Evolutionary conservation across 2,113 vertebrate species (phyloP), one percentile per base, ranked within the genome.

Genomic region (Vulpes lagopus): DNA sequence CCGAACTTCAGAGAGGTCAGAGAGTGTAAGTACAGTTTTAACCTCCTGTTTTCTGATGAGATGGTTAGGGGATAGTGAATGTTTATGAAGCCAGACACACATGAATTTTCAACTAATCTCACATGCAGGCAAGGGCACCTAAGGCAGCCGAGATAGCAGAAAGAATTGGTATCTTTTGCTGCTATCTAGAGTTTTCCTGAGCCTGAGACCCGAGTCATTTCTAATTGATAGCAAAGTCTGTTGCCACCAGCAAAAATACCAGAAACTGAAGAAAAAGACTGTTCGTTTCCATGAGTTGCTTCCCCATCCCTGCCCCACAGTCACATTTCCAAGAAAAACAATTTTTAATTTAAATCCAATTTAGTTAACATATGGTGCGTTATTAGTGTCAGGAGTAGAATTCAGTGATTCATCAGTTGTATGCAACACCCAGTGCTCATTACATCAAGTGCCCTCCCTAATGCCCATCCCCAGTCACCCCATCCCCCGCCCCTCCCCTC

Each of bases 41-140:
- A 67, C 87, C 84, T 91, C 30, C 74, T 53, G 14, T 91, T 91
- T 93, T 93, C 76, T 96, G 80, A 95, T 95, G 64, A 97, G 96
- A 88, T 91, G 76, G 62, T 59, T 73, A 90, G 20, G 53, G 30
- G 15, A 65, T 62, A 84, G 80, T 94, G 87, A 96, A 78, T 95
- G 76, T 94, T 96, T 93, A 96, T 88, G 55, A 96, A 97, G 64
- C 71, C 74, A 96, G 83, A 69, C 59, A 97, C 51, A 53, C 51
- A 91, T 43, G 95, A 97, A 97, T 98, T 96, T 97, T 98, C 83
- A 97, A 38, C 60, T 96, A 87, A 97, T 95, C 84, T 96, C 55
- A 78, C n/a, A 43, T 19, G 22, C 23, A 78, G 64, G 49, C 51
- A 74, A 90, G 64, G 65, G 64, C 76, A 84, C 76, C 67, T 23